Conservation (phyloP, 1,140 invertebrate genomes). For the Papilio machaon region DNA sequence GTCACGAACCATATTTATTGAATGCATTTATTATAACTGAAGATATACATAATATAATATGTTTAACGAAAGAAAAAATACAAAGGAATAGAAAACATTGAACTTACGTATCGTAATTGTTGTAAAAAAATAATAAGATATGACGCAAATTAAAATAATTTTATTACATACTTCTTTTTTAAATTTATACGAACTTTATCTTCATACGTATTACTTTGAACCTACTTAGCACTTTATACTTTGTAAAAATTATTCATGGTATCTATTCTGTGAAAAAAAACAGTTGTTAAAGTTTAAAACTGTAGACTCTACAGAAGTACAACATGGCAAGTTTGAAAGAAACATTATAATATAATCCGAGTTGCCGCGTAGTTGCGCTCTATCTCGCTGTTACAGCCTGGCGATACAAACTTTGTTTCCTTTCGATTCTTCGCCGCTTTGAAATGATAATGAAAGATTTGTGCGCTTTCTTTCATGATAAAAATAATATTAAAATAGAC, state of each 20-base stretch:
- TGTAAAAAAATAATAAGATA: too few relatives aligned
- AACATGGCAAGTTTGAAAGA: slow-evolving; percentile 7
- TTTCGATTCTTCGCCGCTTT: slow-evolving; percentile 37
- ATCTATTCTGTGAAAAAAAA: background rate
- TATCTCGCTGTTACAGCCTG: slow-evolving; percentile 15
- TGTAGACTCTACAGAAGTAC: slow-evolving; percentile 4
- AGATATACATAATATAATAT: background rate
- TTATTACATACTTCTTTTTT: too few relatives aligned
- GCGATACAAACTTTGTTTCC: slow-evolving; percentile 33
- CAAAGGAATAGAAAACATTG: too few relatives aligned
- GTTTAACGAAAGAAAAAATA: too few relatives aligned
- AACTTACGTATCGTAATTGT: too few relatives aligned
- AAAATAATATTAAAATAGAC: background rate
- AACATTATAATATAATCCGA: slow-evolving; percentile 23
- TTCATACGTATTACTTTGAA: too few relatives aligned
- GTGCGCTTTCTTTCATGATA: background rate
- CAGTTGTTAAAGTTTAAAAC: background rate
- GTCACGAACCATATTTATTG: slow-evolving; percentile 32
- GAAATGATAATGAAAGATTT: slow-evolving; percentile 37
- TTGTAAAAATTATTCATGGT: background rate
- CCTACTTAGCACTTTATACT: background rate
- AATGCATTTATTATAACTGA: slow-evolving; percentile 25
- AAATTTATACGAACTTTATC: too few relatives aligned
- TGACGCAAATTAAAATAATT: too few relatives aligned
- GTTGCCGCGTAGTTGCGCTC: background rate